Base-by-base conservation (phyloP, 2,888 invertebrate genomes). In the Heteromyza rotundicornis region DNA sequence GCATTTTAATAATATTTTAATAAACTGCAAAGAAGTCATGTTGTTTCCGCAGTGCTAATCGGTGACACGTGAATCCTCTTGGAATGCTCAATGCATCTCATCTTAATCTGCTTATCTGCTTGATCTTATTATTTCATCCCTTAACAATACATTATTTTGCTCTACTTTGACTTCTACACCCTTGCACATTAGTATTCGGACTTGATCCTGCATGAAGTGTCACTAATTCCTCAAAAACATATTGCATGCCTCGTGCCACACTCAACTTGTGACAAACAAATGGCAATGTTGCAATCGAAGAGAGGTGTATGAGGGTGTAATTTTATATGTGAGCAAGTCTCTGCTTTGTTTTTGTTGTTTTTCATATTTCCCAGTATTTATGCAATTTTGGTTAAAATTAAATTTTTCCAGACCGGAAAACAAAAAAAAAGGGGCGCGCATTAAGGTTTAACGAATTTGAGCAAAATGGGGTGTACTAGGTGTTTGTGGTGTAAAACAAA, bases 191-290 rank as follows among this genome's bases (percentile, higher is more conserved):
- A 20, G 19, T 7, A 8, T 5, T 8, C 68, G 40, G 55, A 64
- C 35, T 60, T 75, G 75, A 80, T 75, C 59, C 70, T 64, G 74
- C 80, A 71, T 79, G 76, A 79, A 79, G 80, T 80, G 80, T 80
- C 75, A 71, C 78, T 68, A 80, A 80, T 75, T 72, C 73, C 67
- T 72, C 72, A 78, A 74, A n/a, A 78, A 73, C 70, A 75, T 70
- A 76, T 70, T 70, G 68, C 65, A 64, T 36, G 64, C 66, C 64
- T 40, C 52, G 12, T n/a, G n/a, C n/a, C 16, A n/a, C 40, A 40
- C 3, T 3, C 10, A 40, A 40, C 16, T 10, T 40, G 40, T 40
- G 12, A n/a, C 16, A n/a, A n/a, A n/a, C 40, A 27, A 27, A 7
- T 27, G 27, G 27, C 27, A 27, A 27, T 10, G 7, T 10, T 27